phyloP scores from a whole-genome alignment of 2,888 invertebrate species.

The Tuta absoluta region DNA sequence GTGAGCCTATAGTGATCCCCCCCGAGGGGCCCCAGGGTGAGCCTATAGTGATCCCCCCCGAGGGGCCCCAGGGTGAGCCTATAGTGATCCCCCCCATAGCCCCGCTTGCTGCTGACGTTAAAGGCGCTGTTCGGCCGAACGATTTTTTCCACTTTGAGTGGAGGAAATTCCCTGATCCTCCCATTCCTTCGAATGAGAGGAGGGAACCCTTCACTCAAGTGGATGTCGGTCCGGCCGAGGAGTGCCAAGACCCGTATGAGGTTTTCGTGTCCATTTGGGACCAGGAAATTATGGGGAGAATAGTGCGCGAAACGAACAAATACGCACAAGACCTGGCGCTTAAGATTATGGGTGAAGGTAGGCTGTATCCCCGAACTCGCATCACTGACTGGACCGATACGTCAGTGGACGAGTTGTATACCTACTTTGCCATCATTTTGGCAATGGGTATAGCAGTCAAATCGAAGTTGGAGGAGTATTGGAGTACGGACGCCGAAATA shows the following conservation, averaged over 20 bases:
- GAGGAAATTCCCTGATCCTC: not conserved
- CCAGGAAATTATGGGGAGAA: conserved; percentile 29
- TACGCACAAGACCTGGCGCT: conserved; percentile 33
- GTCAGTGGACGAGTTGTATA: conserved; percentile 27
- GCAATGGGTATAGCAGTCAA: not conserved
- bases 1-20: too few species aligned
- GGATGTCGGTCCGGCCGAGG: conserved; percentile 26
- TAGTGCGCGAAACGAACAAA: conserved; percentile 30
- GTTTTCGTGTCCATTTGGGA: conserved; percentile 32
- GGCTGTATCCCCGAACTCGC: conserved; percentile 23
- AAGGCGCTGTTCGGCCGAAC: not conserved
- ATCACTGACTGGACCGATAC: conserved; percentile 31
- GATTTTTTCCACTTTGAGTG: not conserved
- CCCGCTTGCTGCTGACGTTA: not conserved
- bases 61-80: too few species aligned
- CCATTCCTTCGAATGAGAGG: not conserved
- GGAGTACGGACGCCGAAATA: not conserved
- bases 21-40: too few species aligned
- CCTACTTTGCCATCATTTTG: not conserved
- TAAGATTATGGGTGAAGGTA: conserved; percentile 19
- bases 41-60: too few species aligned
- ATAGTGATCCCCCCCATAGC: too few species aligned
- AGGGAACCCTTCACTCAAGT: conserved; percentile 16
- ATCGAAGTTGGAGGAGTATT: not conserved
- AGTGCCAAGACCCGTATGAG: conserved; percentile 27